A percentile compares a stretch with the other conserved stretches of the same genome.
Conservation (phyloP, 2,888 invertebrate genomes). For the Diaphora mendica region DNA sequence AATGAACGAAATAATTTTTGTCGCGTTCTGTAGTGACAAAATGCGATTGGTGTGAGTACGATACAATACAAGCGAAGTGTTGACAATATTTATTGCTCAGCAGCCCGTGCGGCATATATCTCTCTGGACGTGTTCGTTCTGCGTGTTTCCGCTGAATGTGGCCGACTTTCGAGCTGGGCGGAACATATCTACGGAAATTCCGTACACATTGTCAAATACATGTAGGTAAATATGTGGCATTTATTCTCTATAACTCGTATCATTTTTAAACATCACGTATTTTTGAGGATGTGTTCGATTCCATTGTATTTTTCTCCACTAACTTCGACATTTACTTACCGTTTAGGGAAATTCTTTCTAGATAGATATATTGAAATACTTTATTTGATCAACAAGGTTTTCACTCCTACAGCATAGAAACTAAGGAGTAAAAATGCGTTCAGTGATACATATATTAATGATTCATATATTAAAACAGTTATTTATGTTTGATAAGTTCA, state of each 20-base stretch:
- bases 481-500: background rate
- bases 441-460: no score
- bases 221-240: conserved; percentile 9
- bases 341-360: no score
- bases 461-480: no score
- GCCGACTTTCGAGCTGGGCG: conserved; percentile 71
- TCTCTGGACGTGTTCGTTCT: conserved; percentile 55
- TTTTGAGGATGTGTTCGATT: no score
- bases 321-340: no score
- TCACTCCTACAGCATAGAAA: no score
- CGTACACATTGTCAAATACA: conserved; percentile 63
- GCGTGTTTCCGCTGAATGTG: conserved; percentile 63
- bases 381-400: no score
- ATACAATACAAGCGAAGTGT: conserved; percentile 32
- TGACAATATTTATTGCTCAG: conserved; percentile 45
- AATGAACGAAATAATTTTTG: no score
- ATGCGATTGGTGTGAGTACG: conserved; percentile 9
- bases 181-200: conserved; percentile 71
- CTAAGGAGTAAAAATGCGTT: no score
- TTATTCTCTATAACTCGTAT: conserved; percentile 37
- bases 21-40: background rate
- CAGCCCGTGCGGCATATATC: conserved; percentile 27
- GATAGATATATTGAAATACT: no score
- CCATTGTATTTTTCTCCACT: no score
- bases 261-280: conserved; percentile 30